These are phyloP conservation scores for Marisa cornuarietis DNA, from an alignment of 1,140 invertebrate species.

Conservation along the genomic window DNA sequence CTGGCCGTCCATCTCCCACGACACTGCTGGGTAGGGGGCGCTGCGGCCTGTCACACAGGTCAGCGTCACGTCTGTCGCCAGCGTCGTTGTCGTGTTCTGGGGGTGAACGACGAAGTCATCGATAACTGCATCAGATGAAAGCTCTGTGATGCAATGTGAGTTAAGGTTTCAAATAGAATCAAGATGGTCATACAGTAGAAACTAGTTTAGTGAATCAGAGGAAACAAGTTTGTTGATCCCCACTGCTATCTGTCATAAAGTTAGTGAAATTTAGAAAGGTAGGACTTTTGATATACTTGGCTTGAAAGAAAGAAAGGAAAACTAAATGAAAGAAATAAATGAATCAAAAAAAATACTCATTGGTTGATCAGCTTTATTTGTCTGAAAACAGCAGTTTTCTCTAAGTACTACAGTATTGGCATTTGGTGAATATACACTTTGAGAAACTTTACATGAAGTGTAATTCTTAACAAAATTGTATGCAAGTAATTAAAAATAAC, in stretches of 20 bases:
- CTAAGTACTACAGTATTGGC: no score
- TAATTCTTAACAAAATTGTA: no score
- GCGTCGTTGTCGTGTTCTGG: slow-evolving; percentile 16
- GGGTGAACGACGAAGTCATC: slow-evolving; percentile 41
- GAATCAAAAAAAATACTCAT: background rate
- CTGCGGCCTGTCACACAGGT: slow-evolving; percentile 48
- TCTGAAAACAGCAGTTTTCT: no score
- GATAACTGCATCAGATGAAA: slow-evolving; percentile 33
- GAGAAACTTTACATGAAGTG: no score
- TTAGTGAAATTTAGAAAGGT: background rate
- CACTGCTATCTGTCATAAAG: background rate
- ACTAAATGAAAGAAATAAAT: background rate
- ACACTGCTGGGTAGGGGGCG: slow-evolving; percentile 38
- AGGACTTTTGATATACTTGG: background rate
- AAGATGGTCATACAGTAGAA: no score
- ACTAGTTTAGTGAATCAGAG: background rate
- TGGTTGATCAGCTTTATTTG: no score
- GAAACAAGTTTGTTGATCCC: no score
- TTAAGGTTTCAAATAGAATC: background rate
- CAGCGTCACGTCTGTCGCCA: slow-evolving; percentile 33
- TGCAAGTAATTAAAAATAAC: no score
- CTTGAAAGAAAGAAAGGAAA: background rate
- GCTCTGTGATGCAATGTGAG: background rate
- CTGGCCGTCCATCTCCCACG: slow-evolving; percentile 42
- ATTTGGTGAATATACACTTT: no score